Conservation (phyloP, 1,140 invertebrate species). For the Camponotus floridanus region DNA sequence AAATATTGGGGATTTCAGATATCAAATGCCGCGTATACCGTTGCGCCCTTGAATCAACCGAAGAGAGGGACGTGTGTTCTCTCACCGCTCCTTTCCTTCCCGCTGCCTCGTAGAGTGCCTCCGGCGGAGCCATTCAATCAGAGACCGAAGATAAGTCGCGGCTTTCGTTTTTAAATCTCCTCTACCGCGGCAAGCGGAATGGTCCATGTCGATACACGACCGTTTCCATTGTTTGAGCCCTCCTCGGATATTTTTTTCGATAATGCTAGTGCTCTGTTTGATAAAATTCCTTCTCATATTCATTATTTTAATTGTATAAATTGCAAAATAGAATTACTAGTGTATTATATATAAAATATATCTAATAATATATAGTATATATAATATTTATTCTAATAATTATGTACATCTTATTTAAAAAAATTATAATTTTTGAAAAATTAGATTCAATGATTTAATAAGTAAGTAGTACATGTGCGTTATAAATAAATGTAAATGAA, state of each 20-base stretch:
- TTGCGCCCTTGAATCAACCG: constrained; percentile 79
- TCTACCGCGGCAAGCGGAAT: constrained; percentile 47
- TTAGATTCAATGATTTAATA: neutral
- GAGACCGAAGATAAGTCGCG: constrained; percentile 79
- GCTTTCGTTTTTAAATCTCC: constrained; percentile 78
- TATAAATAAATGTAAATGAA: neutral
- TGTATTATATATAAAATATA: too few species aligned
- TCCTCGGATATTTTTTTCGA: neutral
- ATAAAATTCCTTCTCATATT: neutral
- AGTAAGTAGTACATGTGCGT: neutral
- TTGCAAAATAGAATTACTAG: constrained; percentile 1
- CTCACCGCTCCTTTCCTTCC: constrained; percentile 28
- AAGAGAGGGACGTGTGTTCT: constrained; percentile 70
- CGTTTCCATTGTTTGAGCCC: constrained; percentile 24
- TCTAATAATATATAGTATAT: neutral
- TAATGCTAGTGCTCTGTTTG: neutral
- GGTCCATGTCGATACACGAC: constrained; percentile 73
- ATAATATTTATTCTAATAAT: neutral
- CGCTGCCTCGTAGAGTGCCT: constrained; percentile 75
- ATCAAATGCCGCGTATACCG: constrained; percentile 79
- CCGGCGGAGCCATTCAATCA: constrained; percentile 85
- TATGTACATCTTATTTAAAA: constrained; percentile 24
- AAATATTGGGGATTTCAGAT: constrained; percentile 86
- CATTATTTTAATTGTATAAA: neutral
- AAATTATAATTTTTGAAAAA: constrained; percentile 10